phyloP scores from a whole-genome alignment of 2,888 invertebrate species.

The Coenonympha arcania region DNA sequence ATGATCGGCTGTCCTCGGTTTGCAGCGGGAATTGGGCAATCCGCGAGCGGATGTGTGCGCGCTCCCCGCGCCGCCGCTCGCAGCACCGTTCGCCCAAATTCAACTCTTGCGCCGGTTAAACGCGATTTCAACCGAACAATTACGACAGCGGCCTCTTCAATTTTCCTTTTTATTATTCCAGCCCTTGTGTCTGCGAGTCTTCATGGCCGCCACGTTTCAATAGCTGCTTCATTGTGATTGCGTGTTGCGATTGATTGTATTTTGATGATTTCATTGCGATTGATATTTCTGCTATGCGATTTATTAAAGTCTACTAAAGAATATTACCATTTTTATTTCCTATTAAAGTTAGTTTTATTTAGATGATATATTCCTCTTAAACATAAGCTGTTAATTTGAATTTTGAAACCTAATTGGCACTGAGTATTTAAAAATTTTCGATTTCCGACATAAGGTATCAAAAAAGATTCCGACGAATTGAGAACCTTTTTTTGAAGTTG shows the following conservation, averaged over 20 bases:
- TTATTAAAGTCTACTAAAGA: constrained; percentile 13
- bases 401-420: no score
- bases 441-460: no score
- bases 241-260: constrained; percentile 28
- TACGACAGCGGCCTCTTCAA: constrained; percentile 38
- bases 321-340: neutral
- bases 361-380: no score
- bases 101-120: constrained; percentile 45
- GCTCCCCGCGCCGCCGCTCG: constrained; percentile 29
- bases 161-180: constrained; percentile 48
- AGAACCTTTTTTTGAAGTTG: no score
- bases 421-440: no score
- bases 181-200: constrained; percentile 26
- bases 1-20: constrained; percentile 47
- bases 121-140: constrained; percentile 46
- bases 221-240: constrained; percentile 26
- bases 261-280: no score
- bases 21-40: constrained; percentile 65
- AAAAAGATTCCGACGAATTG: no score
- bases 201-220: constrained; percentile 24
- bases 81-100: constrained; percentile 36
- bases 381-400: no score
- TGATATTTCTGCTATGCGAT: constrained; percentile 27
- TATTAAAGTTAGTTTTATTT: no score
- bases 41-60: constrained; percentile 50